Percentiles rank a stretch among this genome's conserved stretches.
Conservation (phyloP, 2,797 vertebrate genomes). For the Anolis apletophallus region DNA sequence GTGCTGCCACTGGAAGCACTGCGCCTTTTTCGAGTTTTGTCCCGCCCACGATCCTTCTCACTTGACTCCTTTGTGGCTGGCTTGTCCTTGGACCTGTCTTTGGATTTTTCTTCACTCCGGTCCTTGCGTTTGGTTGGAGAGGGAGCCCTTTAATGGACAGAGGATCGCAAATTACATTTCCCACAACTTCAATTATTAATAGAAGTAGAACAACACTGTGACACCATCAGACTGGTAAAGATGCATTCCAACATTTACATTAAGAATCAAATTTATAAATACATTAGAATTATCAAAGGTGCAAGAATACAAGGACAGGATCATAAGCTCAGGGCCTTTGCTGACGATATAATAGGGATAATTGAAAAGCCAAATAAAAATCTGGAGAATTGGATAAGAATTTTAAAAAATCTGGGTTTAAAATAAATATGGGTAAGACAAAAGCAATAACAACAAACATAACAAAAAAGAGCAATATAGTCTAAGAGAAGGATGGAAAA, state of each 20-base stretch:
- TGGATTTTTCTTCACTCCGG: constrained; percentile 90
- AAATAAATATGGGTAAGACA: too few relatives aligned
- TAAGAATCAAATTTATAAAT: constrained; percentile 25
- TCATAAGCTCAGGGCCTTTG: too few relatives aligned
- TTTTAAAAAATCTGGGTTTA: too few relatives aligned
- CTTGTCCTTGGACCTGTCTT: constrained; percentile 93
- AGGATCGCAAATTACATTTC: neutral
- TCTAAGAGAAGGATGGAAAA: too few relatives aligned
- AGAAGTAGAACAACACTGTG: neutral
- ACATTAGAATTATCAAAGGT: neutral
- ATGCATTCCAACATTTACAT: constrained; percentile 7
- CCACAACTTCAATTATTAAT: neutral
- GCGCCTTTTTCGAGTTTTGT: constrained; percentile 91
- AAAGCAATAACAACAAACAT: too few relatives aligned
- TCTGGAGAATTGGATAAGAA: too few relatives aligned
- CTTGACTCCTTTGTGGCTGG: constrained; percentile 84
- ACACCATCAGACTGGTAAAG: neutral
- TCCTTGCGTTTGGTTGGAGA: constrained; percentile 96
- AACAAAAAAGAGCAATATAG: too few relatives aligned
- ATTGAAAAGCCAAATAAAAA: too few relatives aligned
- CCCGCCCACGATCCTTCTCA: constrained; percentile 92
- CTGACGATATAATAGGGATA: too few relatives aligned
- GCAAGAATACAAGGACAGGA: too few relatives aligned
- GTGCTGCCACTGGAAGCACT: constrained; percentile 94
- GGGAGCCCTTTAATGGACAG: constrained; percentile 85